Evolutionary conservation across 2,113 vertebrate species (phyloP).

Genomic region (Meleagris gallopavo): DNA sequence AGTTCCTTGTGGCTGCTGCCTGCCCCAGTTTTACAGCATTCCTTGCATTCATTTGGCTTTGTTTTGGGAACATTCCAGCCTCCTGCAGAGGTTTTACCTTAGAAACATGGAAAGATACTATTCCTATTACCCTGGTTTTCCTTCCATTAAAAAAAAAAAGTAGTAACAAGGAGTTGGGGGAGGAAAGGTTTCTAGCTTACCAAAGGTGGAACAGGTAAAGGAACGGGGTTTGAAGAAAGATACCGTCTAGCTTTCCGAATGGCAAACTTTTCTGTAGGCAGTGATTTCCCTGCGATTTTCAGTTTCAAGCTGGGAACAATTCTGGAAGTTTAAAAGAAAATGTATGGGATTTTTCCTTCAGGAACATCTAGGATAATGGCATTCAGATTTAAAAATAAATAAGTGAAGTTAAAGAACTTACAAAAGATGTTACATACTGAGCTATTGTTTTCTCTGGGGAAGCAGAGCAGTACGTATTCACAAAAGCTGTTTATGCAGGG

Average conservation of each 20-base stretch:
- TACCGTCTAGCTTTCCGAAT: slow-evolving; percentile 95
- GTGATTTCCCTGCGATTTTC: slow-evolving; percentile 98
- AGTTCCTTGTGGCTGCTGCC: slow-evolving; percentile 59
- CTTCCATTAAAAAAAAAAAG: neutral
- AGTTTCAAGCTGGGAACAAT: slow-evolving; percentile 92
- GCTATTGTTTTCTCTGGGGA: neutral
- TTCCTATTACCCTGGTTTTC: neutral
- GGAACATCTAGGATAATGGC: neutral
- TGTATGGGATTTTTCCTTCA: neutral
- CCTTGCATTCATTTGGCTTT: slow-evolving; percentile 59
- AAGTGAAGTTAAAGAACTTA: neutral
- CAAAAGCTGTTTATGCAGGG: slow-evolving; percentile 39
- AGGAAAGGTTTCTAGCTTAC: slow-evolving; percentile 76
- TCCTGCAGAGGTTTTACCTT: slow-evolving; percentile 66
- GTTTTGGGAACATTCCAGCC: slow-evolving; percentile 69
- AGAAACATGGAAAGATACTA: slow-evolving; percentile 45
- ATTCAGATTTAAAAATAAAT: neutral
- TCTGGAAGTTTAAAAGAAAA: slow-evolving; percentile 76
- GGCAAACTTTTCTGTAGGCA: slow-evolving; percentile 98
- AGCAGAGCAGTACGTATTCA: neutral
- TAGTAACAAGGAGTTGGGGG: fast-evolving
- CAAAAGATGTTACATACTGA: neutral
- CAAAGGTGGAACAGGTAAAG: slow-evolving; percentile 90
- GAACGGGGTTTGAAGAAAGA: slow-evolving; percentile 83
- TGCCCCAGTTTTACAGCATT: slow-evolving; percentile 69